Evolutionary conservation across 1,140 invertebrate species (phyloP).

Genomic region (Glossosoma conforme): DNA sequence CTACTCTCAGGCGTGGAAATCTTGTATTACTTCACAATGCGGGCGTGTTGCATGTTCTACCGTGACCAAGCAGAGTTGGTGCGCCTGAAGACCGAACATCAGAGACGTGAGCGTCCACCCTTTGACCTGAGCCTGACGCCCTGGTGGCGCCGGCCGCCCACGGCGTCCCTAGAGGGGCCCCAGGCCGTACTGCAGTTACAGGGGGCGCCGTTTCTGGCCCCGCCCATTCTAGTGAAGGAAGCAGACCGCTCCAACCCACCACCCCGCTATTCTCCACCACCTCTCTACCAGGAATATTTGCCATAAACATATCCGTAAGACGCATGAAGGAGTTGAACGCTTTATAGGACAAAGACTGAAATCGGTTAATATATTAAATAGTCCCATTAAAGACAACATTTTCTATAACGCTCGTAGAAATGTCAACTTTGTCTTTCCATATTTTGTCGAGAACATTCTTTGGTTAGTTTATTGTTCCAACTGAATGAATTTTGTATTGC

Average conservation of each 20-base stretch:
- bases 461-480: too few relatives aligned
- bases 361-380: too few relatives aligned
- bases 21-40: constrained; percentile 66
- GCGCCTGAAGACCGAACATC: constrained; percentile 35
- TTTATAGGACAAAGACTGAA: too few relatives aligned
- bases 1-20: constrained; percentile 67
- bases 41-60: constrained; percentile 59
- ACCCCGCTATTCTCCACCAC: constrained; percentile 27
- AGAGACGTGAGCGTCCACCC: constrained; percentile 37
- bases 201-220: constrained; percentile 1
- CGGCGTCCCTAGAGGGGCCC: constrained; percentile 11
- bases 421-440: too few relatives aligned
- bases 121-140: constrained; percentile 42
- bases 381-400: too few relatives aligned
- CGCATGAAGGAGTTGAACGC: too few relatives aligned
- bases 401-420: too few relatives aligned
- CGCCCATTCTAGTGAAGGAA: constrained; percentile 14
- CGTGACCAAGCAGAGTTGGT: constrained; percentile 37
- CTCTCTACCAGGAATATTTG: constrained; percentile 22
- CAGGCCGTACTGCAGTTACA: constrained; percentile 15
- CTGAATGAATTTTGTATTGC: too few relatives aligned
- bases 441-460: too few relatives aligned
- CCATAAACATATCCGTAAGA: too few relatives aligned
- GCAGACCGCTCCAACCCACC: constrained; percentile 7
- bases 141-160: constrained; percentile 16